These are phyloP conservation scores for Achroia grisella DNA, from an alignment of 1,140 invertebrate species.

Conservation along the genomic window DNA sequence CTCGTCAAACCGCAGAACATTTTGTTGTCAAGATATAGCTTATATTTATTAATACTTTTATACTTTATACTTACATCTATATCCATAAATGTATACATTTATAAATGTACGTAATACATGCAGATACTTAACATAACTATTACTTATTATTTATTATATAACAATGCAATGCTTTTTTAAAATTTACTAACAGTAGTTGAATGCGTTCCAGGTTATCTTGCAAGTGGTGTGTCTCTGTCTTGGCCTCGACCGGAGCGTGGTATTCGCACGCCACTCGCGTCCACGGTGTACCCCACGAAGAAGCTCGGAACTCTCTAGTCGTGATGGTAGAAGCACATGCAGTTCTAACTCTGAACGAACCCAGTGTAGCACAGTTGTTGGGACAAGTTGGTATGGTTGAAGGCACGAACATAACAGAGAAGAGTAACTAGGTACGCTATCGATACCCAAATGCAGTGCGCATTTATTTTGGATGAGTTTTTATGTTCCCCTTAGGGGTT, in stretches of 20 bases:
- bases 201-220: conserved; percentile 69
- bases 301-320: conserved; percentile 76
- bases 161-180: too few relatives aligned
- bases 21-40: too few relatives aligned
- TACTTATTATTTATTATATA: too few relatives aligned
- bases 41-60: too few relatives aligned
- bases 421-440: conserved; percentile 8
- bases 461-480: background rate
- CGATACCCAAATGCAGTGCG: background rate
- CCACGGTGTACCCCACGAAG: conserved; percentile 74
- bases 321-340: conserved; percentile 79
- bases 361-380: conserved; percentile 54
- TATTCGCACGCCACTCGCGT: conserved; percentile 74
- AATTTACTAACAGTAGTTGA: too few relatives aligned
- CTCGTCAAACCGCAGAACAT: too few relatives aligned
- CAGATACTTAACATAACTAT: too few relatives aligned
- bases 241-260: conserved; percentile 76
- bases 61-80: too few relatives aligned
- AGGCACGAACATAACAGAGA: conserved; percentile 26
- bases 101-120: too few relatives aligned
- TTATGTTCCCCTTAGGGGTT: too few relatives aligned
- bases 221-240: conserved; percentile 75
- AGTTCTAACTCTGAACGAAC: conserved; percentile 72
- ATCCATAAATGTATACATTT: too few relatives aligned
- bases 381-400: conserved; percentile 51